These are phyloP conservation scores for Ahaetulla prasina DNA, from an alignment of 2,113 vertebrate genomes.

Conservation along the genomic window DNA sequence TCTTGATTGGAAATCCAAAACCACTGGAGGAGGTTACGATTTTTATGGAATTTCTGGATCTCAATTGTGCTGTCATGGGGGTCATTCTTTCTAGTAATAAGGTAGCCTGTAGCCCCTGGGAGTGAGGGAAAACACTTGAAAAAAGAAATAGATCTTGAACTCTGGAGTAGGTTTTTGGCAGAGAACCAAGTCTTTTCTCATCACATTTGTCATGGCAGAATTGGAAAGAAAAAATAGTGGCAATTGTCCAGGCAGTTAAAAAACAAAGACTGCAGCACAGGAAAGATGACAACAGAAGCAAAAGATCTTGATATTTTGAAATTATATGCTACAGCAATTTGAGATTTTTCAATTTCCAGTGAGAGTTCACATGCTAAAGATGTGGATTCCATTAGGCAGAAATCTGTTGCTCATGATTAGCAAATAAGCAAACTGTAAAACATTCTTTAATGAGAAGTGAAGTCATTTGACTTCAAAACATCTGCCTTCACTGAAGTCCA, in stretches of 20 bases:
- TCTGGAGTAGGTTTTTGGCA: conserved; percentile 59
- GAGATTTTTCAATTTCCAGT: conserved; percentile 51
- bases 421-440: conserved; percentile 71
- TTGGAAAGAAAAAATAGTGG: conserved; percentile 54
- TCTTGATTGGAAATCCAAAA: conserved; percentile 64
- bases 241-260: conserved; percentile 35
- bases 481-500: conserved; percentile 66
- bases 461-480: conserved; percentile 74
- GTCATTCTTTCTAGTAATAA: conserved; percentile 70
- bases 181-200: conserved; percentile 57
- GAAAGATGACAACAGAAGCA: conserved; percentile 41
- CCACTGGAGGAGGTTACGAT: conserved; percentile 60
- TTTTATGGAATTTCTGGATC: conserved; percentile 66
- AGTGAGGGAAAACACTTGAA: conserved; percentile 66
- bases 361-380: conserved; percentile 60
- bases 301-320: conserved; percentile 43
- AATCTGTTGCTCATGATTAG: conserved; percentile 71
- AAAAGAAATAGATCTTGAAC: conserved; percentile 59
- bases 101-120: conserved; percentile 64
- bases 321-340: conserved; percentile 57
- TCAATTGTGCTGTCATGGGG: conserved; percentile 60
- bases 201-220: conserved; percentile 56
- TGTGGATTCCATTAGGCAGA: conserved; percentile 61
- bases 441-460: conserved; percentile 71
- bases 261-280: conserved; percentile 16